phyloP scores from a whole-genome alignment of 2,113 vertebrate species.

The Rhinichthys klamathensis region DNA sequence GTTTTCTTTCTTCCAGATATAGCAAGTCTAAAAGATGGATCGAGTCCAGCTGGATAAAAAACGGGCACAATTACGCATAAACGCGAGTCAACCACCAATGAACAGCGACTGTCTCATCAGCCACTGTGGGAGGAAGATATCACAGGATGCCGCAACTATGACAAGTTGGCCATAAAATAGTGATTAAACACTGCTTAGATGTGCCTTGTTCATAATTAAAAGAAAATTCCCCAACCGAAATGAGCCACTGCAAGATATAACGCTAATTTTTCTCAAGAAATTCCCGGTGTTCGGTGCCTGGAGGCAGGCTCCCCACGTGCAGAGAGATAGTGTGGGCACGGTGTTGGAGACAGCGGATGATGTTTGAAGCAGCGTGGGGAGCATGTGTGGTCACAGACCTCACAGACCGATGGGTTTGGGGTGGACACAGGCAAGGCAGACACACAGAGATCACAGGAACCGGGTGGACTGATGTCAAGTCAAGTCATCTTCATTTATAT shows the following conservation, averaged over 20 bases:
- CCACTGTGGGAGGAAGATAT: neutral
- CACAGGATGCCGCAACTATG: conserved; percentile 10
- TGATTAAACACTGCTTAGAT: conserved; percentile 23
- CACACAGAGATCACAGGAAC: conserved; percentile 66
- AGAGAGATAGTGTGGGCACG: conserved; percentile 40
- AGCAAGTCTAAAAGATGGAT: conserved; percentile 5
- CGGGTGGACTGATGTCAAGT: conserved; percentile 14
- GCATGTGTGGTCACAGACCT: conserved; percentile 63
- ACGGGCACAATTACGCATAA: neutral
- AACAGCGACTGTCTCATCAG: neutral
- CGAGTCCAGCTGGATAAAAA: conserved; percentile 46
- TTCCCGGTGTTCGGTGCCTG: conserved; percentile 32
- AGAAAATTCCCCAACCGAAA: conserved; percentile 32
- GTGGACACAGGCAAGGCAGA: conserved; percentile 48
- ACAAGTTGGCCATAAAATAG: conserved; percentile 12
- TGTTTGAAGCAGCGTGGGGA: conserved; percentile 49
- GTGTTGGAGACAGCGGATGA: conserved; percentile 45
- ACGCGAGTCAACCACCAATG: neutral
- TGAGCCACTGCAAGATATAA: conserved; percentile 14
- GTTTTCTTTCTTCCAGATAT: conserved; percentile 41
- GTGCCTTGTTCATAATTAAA: conserved; percentile 5
- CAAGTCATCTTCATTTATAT: too few species aligned
- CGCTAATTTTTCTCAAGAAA: conserved; percentile 26
- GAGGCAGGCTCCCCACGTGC: conserved; percentile 41
- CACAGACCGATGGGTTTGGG: conserved; percentile 61